Evolutionary conservation across 2,888 invertebrate genomes (phyloP).

Genomic region (Uloborus plumipes): DNA sequence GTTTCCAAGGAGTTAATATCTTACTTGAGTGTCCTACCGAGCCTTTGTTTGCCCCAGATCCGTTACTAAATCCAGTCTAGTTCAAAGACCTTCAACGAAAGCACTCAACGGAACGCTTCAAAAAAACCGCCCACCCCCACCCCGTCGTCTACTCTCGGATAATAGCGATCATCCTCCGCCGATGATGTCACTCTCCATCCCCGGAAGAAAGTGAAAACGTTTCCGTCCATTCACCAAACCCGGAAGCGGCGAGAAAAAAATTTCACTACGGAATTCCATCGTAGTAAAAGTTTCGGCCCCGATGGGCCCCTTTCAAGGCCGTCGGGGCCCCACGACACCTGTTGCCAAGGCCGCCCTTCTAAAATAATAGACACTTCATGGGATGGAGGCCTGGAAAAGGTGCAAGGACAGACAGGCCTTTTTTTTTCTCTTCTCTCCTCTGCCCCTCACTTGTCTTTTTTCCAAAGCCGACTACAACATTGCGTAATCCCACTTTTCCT

Average conservation of each 20-base stretch:
- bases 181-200: constrained; percentile 11
- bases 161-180: too few relatives aligned
- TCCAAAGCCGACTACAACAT: not conserved
- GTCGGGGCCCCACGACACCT: constrained; percentile 37
- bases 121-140: too few relatives aligned
- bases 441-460: not conserved
- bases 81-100: too few relatives aligned
- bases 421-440: constrained; percentile 8
- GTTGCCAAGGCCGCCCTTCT: constrained; percentile 47
- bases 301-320: constrained; percentile 41
- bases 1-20: too few relatives aligned
- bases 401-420: constrained; percentile 18
- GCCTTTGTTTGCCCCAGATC: too few relatives aligned
- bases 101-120: too few relatives aligned
- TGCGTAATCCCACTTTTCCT: not conserved
- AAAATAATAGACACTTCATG: constrained; percentile 25
- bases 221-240: constrained; percentile 36
- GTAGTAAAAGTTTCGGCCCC: constrained; percentile 49
- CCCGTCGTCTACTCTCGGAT: too few relatives aligned
- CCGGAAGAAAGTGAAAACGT: not conserved
- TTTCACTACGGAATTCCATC: constrained; percentile 37
- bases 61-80: too few relatives aligned
- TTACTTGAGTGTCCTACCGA: too few relatives aligned
- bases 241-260: constrained; percentile 6
- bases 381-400: constrained; percentile 30